Conservation (phyloP, 2,113 vertebrate species). For the Siphamia tubifer region DNA sequence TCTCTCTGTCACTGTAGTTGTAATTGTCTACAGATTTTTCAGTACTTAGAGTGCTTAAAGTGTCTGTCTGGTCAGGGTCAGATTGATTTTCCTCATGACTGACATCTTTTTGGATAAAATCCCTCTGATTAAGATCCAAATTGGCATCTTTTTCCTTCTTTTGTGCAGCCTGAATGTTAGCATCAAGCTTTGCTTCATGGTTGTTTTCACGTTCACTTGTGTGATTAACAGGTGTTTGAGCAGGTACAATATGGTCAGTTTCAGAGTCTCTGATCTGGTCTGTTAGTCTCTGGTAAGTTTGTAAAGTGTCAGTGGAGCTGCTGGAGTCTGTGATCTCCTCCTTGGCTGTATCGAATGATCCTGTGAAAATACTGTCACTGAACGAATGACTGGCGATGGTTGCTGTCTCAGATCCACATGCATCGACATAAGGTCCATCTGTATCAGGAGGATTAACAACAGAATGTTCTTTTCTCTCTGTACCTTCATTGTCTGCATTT, state of each 20-base stretch:
- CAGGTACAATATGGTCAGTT: neutral
- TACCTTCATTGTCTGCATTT: neutral
- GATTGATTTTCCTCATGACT: neutral
- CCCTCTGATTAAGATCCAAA: neutral
- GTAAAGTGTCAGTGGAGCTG: slow-evolving; percentile 52
- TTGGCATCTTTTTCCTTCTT: neutral
- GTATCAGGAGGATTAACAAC: neutral
- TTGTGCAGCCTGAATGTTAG: neutral
- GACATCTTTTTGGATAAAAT: neutral
- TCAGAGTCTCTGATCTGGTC: slow-evolving; percentile 2
- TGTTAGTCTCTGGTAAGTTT: slow-evolving; percentile 33
- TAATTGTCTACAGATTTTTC: neutral
- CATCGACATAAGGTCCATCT: neutral
- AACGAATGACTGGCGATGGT: slow-evolving; percentile 32
- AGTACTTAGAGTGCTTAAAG: neutral
- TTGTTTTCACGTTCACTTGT: neutral
- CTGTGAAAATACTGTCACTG: slow-evolving; percentile 55
- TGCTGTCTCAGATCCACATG: slow-evolving; percentile 23
- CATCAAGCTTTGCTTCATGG: slow-evolving; percentile 9
- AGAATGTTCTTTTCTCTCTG: neutral
- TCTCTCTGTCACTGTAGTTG: neutral
- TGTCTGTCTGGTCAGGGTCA: neutral
- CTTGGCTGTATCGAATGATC: slow-evolving; percentile 61
- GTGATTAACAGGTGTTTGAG: slow-evolving; percentile 2
- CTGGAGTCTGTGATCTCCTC: slow-evolving; percentile 67